Percentiles rank a stretch among this genome's conserved stretches.
Conservation (phyloP, 2,888 invertebrate genomes). For the Cosmia trapezina region DNA sequence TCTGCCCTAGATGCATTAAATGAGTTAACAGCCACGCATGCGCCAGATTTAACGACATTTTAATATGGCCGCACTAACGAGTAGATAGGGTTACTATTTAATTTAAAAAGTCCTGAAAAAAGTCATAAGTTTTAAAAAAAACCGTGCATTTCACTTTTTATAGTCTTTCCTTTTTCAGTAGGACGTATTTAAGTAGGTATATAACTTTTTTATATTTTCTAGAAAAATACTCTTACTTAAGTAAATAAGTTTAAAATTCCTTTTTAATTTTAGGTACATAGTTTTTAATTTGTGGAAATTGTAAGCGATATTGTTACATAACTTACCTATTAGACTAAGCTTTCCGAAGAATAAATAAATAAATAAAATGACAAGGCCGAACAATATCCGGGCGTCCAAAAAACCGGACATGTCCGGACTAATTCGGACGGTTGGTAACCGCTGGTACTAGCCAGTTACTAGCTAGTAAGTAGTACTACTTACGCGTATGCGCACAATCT, state of each 20-base stretch:
- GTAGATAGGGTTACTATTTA: neutral
- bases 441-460: neutral
- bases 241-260: neutral
- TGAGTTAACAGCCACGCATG: constrained; percentile 38
- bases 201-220: neutral
- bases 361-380: too few relatives aligned
- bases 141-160: neutral
- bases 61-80: constrained; percentile 47
- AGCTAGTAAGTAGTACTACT: neutral
- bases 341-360: too few relatives aligned
- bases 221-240: too few relatives aligned
- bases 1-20: constrained; percentile 57
- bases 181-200: too few relatives aligned
- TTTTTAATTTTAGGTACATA: too few relatives aligned
- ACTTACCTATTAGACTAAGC: too few relatives aligned
- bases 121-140: neutral
- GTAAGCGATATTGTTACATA: too few relatives aligned
- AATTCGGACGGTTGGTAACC: neutral
- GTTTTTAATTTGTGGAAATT: too few relatives aligned
- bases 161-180: too few relatives aligned
- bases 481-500: constrained; percentile 21
- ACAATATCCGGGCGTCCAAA: too few relatives aligned
- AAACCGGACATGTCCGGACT: neutral
- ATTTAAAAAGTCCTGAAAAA: neutral
- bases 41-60: constrained; percentile 55